phyloP scores from a whole-genome alignment of 2,888 invertebrate species.

The Dynastes grantii region DNA sequence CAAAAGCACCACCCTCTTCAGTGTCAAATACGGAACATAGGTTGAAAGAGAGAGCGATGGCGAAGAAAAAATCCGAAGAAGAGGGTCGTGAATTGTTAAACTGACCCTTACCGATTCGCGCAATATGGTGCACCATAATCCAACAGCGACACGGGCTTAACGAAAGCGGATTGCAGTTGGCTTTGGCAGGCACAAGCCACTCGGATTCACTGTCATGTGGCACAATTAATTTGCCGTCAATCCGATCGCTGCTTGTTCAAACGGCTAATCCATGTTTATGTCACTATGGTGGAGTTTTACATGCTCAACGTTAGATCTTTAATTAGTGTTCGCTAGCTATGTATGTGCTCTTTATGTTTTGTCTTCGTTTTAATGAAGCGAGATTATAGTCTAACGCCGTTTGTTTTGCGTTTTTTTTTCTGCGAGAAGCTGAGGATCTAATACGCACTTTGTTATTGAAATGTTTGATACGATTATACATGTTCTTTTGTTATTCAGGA shows the following conservation, averaged over 20 bases:
- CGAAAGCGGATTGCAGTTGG: slow-evolving; percentile 67
- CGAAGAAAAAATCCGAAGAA: slow-evolving; percentile 2
- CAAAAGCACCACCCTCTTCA: slow-evolving; percentile 31
- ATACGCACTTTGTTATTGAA: not conserved
- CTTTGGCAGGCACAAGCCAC: slow-evolving; percentile 63
- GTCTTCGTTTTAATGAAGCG: slow-evolving; percentile 36
- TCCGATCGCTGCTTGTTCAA: slow-evolving; percentile 67
- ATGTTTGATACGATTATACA: not conserved
- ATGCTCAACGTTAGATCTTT: slow-evolving; percentile 59
- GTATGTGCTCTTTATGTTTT: slow-evolving; percentile 29
- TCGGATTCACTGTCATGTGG: slow-evolving; percentile 65
- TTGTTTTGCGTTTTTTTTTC: not conserved
- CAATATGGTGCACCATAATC: slow-evolving; percentile 62
- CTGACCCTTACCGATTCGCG: slow-evolving; percentile 56
- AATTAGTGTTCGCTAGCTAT: slow-evolving; percentile 59
- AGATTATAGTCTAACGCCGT: slow-evolving; percentile 21
- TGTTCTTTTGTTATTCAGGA: too few species aligned
- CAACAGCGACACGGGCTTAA: slow-evolving; percentile 64
- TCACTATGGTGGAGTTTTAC: slow-evolving; percentile 60
- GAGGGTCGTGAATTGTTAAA: slow-evolving; percentile 49
- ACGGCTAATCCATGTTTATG: slow-evolving; percentile 68
- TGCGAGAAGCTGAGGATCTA: slow-evolving; percentile 4
- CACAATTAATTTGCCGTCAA: slow-evolving; percentile 70
- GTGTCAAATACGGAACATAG: slow-evolving; percentile 4
- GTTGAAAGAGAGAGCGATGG: slow-evolving; percentile 3